phyloP scores from a whole-genome alignment of 2,888 invertebrate species.

The Spilosoma lubricipeda region DNA sequence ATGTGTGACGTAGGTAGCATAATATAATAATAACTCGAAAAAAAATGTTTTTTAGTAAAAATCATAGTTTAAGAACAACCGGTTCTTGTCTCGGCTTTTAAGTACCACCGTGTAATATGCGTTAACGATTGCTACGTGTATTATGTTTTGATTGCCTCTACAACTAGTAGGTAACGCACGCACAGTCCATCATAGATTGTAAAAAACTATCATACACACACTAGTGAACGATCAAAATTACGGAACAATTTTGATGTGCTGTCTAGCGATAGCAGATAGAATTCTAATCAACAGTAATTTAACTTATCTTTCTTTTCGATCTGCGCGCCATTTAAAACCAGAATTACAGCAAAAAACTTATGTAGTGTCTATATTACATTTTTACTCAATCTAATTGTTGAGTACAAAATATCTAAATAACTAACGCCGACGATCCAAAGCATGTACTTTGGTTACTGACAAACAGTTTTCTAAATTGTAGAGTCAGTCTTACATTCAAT shows the following conservation, averaged over 20 bases:
- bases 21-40: slow-evolving; percentile 26
- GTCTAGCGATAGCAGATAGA: slow-evolving; percentile 34
- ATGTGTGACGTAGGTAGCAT: slow-evolving; percentile 35
- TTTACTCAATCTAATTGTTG: slow-evolving; percentile 13
- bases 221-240: slow-evolving; percentile 38
- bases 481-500: background rate
- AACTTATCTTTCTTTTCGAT: slow-evolving; percentile 28
- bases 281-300: slow-evolving; percentile 31
- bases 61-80: slow-evolving; percentile 32
- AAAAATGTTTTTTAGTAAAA: slow-evolving; percentile 24
- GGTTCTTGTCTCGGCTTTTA: slow-evolving; percentile 25
- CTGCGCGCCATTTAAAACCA: slow-evolving; percentile 22
- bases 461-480: background rate
- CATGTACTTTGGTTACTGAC: background rate
- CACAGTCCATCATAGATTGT: slow-evolving; percentile 29
- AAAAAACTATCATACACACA: slow-evolving; percentile 45
- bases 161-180: slow-evolving; percentile 40
- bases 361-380: slow-evolving; percentile 25
- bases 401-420: slow-evolving; percentile 24
- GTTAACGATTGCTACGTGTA: slow-evolving; percentile 13
- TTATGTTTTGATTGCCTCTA: slow-evolving; percentile 36
- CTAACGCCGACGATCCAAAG: background rate
- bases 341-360: slow-evolving; percentile 9
- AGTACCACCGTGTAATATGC: slow-evolving; percentile 14
- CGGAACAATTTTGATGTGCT: slow-evolving; percentile 27